Percentiles rank a stretch among this genome's conserved stretches.
phyloP scores from a whole-genome alignment of 2,113 vertebrate genomes.

The Petrocephalus zakoni region DNA sequence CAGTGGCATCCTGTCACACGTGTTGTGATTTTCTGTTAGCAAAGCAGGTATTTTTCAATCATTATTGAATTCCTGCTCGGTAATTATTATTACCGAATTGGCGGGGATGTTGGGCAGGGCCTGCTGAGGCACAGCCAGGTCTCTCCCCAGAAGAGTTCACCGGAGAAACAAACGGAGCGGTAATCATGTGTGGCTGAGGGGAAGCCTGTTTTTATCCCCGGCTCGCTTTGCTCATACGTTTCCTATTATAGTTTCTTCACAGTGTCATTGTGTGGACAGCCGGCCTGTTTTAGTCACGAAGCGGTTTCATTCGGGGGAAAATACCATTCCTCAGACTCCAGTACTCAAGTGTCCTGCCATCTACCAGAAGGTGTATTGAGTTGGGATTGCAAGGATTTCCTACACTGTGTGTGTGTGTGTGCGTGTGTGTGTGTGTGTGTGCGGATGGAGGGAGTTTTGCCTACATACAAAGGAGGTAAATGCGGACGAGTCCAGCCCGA shows the following conservation, averaged over 20 bases:
- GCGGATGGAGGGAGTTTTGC: background rate
- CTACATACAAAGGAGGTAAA: background rate
- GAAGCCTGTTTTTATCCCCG: background rate
- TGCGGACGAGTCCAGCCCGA: background rate
- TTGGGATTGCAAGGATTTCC: background rate
- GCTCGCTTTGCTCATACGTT: constrained; percentile 19
- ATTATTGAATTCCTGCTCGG: background rate
- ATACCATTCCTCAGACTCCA: constrained; percentile 12
- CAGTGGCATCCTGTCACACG: background rate
- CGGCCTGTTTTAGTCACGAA: constrained; percentile 8
- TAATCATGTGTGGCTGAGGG: background rate
- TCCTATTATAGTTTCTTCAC: constrained; percentile 21
- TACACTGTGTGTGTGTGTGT: background rate
- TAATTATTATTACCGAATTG: constrained; percentile 9
- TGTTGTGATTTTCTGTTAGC: background rate
- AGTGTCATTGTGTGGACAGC: background rate
- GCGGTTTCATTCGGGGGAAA: constrained; percentile 9
- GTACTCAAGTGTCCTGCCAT: constrained; percentile 6
- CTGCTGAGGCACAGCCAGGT: background rate
- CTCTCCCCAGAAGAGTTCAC: background rate
- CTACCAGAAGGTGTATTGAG: background rate
- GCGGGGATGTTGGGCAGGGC: background rate
- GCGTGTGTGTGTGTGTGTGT: constrained; percentile 4
- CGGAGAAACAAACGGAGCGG: background rate
- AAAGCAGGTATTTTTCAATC: background rate